These are phyloP conservation scores for Mycalesis mineus DNA, from an alignment of 2,888 invertebrate species.

Conservation along the genomic window DNA sequence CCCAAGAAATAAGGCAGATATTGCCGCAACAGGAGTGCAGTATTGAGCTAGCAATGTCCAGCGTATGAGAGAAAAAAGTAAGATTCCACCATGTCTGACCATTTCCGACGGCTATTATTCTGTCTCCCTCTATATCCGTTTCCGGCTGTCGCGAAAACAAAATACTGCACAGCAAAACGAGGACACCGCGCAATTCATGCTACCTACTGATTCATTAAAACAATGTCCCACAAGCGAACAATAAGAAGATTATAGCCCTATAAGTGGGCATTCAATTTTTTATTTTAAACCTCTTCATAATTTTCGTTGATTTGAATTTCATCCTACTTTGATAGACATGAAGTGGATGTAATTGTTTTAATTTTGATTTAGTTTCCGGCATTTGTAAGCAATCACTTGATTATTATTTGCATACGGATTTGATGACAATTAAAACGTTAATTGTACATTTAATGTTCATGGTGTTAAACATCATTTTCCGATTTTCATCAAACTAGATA, in stretches of 20 bases:
- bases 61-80: slow-evolving; percentile 65
- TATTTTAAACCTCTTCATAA: slow-evolving; percentile 10
- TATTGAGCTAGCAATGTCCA: slow-evolving; percentile 70
- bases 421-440: too few species aligned
- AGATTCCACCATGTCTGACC: slow-evolving; percentile 76
- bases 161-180: slow-evolving; percentile 61
- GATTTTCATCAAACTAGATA: too few species aligned
- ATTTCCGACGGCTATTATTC: slow-evolving; percentile 79
- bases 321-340: neutral
- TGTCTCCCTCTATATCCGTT: slow-evolving; percentile 78
- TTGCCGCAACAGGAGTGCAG: slow-evolving; percentile 31
- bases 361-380: neutral
- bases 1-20: slow-evolving; percentile 32
- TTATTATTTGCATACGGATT: too few species aligned
- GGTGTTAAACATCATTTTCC: too few species aligned
- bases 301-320: slow-evolving; percentile 16
- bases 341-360: slow-evolving; percentile 13
- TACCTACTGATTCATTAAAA: slow-evolving; percentile 39
- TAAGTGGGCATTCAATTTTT: slow-evolving; percentile 33
- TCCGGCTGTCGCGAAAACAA: slow-evolving; percentile 76
- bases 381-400: too few species aligned
- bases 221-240: slow-evolving; percentile 35
- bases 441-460: too few species aligned
- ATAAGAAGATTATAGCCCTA: slow-evolving; percentile 33
- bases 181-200: slow-evolving; percentile 35